Percentiles rank a stretch among this genome's conserved stretches.
Conservation (phyloP, 2,113 vertebrate genomes). For the Cisticola juncidis region DNA sequence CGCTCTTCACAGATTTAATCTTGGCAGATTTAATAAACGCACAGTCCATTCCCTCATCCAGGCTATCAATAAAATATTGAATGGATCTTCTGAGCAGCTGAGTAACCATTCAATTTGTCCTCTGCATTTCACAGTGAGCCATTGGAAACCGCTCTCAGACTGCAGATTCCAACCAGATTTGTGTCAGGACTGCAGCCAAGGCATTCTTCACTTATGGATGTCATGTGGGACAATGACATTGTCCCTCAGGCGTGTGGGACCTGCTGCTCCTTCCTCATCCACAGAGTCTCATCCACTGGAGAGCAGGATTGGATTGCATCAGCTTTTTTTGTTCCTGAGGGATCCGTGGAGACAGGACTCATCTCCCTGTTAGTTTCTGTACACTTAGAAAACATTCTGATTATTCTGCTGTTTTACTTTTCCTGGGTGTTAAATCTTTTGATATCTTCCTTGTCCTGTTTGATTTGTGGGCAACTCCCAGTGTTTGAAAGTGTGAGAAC, state of each 20-base stretch:
- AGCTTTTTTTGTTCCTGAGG: background rate
- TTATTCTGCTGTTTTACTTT: background rate
- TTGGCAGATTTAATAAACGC: conserved; percentile 63
- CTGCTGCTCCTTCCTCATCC: background rate
- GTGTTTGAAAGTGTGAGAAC: background rate
- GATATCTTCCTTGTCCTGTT: background rate
- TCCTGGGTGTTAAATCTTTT: background rate
- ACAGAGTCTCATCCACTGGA: background rate
- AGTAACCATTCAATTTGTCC: conserved; percentile 35
- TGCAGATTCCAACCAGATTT: background rate
- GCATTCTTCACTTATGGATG: background rate
- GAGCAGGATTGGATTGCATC: background rate
- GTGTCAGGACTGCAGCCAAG: background rate
- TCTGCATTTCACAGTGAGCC: background rate
- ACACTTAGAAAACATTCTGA: background rate
- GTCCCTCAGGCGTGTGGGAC: background rate
- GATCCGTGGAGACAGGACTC: background rate
- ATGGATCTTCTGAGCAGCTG: conserved; percentile 32
- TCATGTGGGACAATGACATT: background rate
- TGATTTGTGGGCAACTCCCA: background rate
- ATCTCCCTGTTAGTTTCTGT: background rate
- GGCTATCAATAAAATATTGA: conserved; percentile 63
- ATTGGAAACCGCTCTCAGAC: background rate
- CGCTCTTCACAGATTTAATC: conserved; percentile 26
- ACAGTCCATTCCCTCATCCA: conserved; percentile 16